A percentile compares a stretch with the other conserved stretches of the same genome.
phyloP scores from a whole-genome alignment of 2,888 invertebrate genomes.

The Busseola fusca region DNA sequence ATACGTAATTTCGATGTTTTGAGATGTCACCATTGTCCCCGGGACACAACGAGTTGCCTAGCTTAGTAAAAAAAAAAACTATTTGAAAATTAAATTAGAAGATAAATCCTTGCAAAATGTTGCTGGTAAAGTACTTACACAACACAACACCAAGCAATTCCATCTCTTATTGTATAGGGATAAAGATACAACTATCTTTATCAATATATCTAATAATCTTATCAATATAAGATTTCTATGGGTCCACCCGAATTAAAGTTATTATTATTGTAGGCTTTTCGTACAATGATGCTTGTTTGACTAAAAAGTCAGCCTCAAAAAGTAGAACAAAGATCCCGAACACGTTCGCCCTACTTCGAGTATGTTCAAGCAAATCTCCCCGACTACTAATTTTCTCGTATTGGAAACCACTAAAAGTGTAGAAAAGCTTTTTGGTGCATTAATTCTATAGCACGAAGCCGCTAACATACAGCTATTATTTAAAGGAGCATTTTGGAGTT shows the following conservation, averaged over 20 bases:
- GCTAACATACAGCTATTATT: constrained; percentile 4
- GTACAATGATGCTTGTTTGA: neutral
- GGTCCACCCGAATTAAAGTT: no score
- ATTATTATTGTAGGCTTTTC: no score
- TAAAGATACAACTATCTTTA: no score
- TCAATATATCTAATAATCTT: no score
- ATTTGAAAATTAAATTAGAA: neutral
- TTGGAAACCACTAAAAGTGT: constrained; percentile 6
- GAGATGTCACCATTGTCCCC: no score
- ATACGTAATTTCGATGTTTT: no score
- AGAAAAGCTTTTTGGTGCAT: constrained; percentile 2
- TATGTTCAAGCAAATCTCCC: constrained; percentile 10
- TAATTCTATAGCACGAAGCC: neutral
- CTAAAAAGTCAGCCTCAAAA: constrained; percentile 1
- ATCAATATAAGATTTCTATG: no score
- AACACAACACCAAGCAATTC: neutral
- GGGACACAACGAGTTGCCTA: no score
- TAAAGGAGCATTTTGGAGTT: constrained; percentile 4
- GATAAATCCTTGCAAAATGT: neutral
- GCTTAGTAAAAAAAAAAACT: neutral
- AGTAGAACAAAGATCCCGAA: constrained; percentile 10
- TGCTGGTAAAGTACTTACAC: neutral
- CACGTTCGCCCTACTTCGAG: neutral
- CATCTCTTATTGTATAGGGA: neutral
- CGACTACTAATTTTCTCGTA: neutral